A percentile compares a stretch with the other conserved stretches of the same genome.
Conservation (phyloP, 92 coral and sea anemone genomes). For the Blastomussa wellsi region DNA sequence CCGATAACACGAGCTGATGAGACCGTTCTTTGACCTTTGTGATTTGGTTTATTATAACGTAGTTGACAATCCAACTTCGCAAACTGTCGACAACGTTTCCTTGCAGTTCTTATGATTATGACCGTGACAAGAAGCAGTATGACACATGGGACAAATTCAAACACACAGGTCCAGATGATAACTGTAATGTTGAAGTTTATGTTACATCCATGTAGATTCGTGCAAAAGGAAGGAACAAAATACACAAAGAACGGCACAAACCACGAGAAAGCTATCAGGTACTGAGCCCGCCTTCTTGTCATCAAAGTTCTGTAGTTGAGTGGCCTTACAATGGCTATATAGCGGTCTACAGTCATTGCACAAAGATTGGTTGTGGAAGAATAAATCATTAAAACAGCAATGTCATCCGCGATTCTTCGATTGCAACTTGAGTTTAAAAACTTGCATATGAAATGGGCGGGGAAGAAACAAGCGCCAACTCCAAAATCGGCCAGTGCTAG, state of each 20-base stretch:
- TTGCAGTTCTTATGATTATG: slow-evolving; percentile 13
- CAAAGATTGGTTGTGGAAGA: slow-evolving; percentile 69
- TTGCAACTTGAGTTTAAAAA: slow-evolving; percentile 10
- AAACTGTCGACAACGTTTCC: background rate
- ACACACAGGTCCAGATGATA: slow-evolving; percentile 29
- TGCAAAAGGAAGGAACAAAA: slow-evolving; percentile 34
- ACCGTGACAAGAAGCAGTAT: slow-evolving; percentile 12
- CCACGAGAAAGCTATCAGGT: slow-evolving; percentile 34
- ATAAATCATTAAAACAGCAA: slow-evolving; percentile 51
- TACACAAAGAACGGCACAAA: slow-evolving; percentile 2
- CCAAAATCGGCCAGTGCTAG: slow-evolving; percentile 74
- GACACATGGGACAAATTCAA: slow-evolving; percentile 38
- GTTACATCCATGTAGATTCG: slow-evolving; percentile 12
- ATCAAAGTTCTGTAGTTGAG: slow-evolving; percentile 48
- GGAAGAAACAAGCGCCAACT: slow-evolving; percentile 69
- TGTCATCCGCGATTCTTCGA: slow-evolving; percentile 14
- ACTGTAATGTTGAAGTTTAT: slow-evolving; percentile 28
- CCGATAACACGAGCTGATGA: slow-evolving; percentile 57
- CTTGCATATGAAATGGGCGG: slow-evolving; percentile 59
- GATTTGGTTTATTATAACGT: slow-evolving; percentile 29
- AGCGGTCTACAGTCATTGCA: slow-evolving; percentile 71
- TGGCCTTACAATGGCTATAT: slow-evolving; percentile 71
- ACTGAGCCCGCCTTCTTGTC: slow-evolving; percentile 36
- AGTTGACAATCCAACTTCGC: slow-evolving; percentile 15
- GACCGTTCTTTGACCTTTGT: slow-evolving; percentile 14